Conservation (phyloP, 1,140 invertebrate genomes). For the Pseudomyrmex dendroicus region DNA sequence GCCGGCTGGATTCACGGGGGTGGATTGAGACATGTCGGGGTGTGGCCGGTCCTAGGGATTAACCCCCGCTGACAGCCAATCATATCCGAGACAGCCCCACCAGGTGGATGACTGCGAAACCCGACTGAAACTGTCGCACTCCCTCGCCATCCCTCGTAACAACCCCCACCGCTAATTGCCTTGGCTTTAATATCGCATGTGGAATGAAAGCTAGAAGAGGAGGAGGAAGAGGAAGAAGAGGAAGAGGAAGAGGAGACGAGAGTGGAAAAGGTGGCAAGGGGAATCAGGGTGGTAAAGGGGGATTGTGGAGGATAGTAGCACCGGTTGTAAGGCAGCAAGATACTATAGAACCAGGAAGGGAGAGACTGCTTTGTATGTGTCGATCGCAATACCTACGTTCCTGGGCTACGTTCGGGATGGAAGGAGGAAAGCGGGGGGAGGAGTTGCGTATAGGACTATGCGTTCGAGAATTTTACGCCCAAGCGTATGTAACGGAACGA, state of each 20-base stretch:
- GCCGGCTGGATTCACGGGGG: constrained; percentile 63
- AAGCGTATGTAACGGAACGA: neutral
- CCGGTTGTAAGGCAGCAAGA: constrained; percentile 63
- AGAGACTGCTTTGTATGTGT: constrained; percentile 66
- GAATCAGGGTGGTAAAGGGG: constrained; percentile 44
- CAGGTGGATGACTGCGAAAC: constrained; percentile 61
- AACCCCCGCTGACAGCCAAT: constrained; percentile 76
- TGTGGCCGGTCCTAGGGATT: constrained; percentile 75
- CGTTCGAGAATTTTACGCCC: constrained; percentile 60
- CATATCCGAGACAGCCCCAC: constrained; percentile 75
- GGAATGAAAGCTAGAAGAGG: constrained; percentile 69
- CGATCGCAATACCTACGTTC: constrained; percentile 58
- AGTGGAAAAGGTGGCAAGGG: constrained; percentile 21
- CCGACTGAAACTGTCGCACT: constrained; percentile 68
- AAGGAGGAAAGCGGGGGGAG: neutral
- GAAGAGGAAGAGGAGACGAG: constrained; percentile 27
- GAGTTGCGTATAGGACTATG: constrained; percentile 9
- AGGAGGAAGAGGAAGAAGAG: neutral
- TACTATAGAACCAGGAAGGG: constrained; percentile 60
- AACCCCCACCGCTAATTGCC: constrained; percentile 78
- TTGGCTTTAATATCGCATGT: constrained; percentile 77
- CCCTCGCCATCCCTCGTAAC: constrained; percentile 48
- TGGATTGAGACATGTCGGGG: constrained; percentile 78
- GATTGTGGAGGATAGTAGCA: constrained; percentile 31
- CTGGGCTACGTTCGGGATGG: constrained; percentile 13